A percentile compares a stretch with the other conserved stretches of the same genome.
phyloP scores from a whole-genome alignment of 2,888 invertebrate species.

The Platycheirus rosarum region DNA sequence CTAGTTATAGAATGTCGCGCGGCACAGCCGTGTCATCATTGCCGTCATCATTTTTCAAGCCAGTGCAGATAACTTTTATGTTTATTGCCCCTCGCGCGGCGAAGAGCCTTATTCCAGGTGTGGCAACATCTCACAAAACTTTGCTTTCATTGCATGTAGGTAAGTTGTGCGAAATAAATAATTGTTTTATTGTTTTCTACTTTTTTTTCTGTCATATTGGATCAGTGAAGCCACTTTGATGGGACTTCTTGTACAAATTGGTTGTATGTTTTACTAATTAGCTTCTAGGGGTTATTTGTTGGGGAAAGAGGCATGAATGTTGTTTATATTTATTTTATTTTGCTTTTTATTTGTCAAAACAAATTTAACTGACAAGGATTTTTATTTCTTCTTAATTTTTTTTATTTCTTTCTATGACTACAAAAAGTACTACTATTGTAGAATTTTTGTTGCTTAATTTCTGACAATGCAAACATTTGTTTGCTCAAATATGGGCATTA shows the following conservation, averaged over 20 bases:
- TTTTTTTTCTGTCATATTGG: not conserved
- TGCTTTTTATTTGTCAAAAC: too few species aligned
- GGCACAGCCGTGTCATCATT: constrained; percentile 44
- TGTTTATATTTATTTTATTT: too few species aligned
- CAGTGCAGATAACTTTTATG: constrained; percentile 58
- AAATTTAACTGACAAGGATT: too few species aligned
- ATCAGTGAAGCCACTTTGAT: constrained; percentile 49
- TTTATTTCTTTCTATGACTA: too few species aligned
- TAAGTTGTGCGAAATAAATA: constrained; percentile 52
- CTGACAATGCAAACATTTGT: too few species aligned
- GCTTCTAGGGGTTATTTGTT: too few species aligned
- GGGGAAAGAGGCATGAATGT: too few species aligned
- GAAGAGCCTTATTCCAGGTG: constrained; percentile 55
- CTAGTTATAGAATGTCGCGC: constrained; percentile 34
- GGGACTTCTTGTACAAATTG: not conserved
- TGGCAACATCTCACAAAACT: constrained; percentile 60
- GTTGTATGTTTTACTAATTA: too few species aligned
- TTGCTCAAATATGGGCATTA: too few species aligned
- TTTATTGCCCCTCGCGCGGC: constrained; percentile 48
- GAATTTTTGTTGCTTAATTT: too few species aligned
- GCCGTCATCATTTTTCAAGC: constrained; percentile 49
- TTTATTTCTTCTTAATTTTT: too few species aligned
- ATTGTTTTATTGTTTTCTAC: constrained; percentile 14
- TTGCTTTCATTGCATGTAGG: constrained; percentile 64
- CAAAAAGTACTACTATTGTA: too few species aligned